Evolutionary conservation across 2,797 vertebrate species (phyloP), one percentile per base, ranked within the genome.

Genomic region (Australoheros facetus): DNA sequence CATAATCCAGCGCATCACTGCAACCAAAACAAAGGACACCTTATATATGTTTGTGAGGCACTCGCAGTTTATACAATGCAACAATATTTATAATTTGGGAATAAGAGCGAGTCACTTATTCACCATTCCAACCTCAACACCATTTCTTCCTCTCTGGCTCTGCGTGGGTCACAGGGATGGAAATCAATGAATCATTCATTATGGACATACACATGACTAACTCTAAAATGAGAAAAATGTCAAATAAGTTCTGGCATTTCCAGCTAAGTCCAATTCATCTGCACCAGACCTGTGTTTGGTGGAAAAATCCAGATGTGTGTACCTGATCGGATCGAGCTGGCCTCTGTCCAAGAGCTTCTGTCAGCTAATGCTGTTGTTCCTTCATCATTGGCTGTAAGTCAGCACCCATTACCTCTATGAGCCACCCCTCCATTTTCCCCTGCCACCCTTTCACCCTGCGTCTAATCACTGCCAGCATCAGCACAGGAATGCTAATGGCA

Each of bases 381-480:
- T 85, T 90, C 77, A 85, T 89, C 82, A 81, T 57, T 79, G 84
- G 79, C 85, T 81, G 75, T 56, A 86, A 79, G 77, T 90, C 86
- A 84, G 80, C 85, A 57, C 74, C 78, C 66, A 90, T 90, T 89
- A 90, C 77, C 75, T 87, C 57, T 71, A 7, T 10, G 58, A 82
- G 48, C 56, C 69, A 57, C 75, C 80, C 80, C 55, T 78, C 73
- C 37, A 37, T 72, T 77, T 73, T 3, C 71, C 42, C 71, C 21
- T 4, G 73, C 57, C 72, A 45, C 57, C 70, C 74, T 59, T 55
- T 73, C 69, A 48, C 83, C 76, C 82, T 59, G 30, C 73, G 58
- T 75, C 51, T 75, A 81, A 85, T 80, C 81, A 66, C 55, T 81
- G 78, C 77, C 78, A 83, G 5, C 86, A 78, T 80, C 85, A 79